Evolutionary conservation across 2,888 invertebrate species (phyloP).

Genomic region (Busseola fusca): DNA sequence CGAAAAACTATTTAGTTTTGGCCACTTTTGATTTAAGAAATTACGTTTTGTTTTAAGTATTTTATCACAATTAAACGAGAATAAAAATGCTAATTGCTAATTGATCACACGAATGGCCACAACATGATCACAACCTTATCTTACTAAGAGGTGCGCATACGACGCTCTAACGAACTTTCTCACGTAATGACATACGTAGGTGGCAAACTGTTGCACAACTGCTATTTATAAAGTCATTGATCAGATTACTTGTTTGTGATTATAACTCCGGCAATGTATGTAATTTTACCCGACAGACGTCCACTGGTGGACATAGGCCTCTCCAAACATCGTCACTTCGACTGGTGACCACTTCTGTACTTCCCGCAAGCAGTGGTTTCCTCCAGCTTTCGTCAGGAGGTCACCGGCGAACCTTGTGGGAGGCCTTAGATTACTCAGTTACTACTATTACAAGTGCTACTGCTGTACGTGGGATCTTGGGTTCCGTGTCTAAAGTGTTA

Average conservation of each 20-base stretch:
- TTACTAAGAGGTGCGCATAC: slow-evolving; percentile 44
- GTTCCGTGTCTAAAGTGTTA: too few species aligned
- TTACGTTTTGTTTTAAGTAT: background rate
- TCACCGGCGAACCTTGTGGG: background rate
- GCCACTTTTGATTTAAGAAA: background rate
- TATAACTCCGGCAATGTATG: background rate
- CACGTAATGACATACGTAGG: slow-evolving; percentile 59
- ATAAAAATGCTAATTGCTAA: slow-evolving; percentile 6
- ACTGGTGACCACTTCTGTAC: background rate
- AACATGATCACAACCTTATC: slow-evolving; percentile 15
- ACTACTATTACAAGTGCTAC: too few species aligned
- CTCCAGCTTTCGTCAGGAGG: background rate
- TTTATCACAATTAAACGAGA: background rate
- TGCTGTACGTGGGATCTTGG: too few species aligned
- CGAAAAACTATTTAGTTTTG: background rate
- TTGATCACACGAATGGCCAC: background rate
- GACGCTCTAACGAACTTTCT: slow-evolving; percentile 54
- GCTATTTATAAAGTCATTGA: slow-evolving; percentile 24
- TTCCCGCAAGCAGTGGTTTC: background rate
- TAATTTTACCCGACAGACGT: background rate
- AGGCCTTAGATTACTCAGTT: background rate
- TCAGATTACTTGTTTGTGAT: slow-evolving; percentile 29
- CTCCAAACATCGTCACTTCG: background rate
- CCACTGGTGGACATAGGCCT: too few species aligned
- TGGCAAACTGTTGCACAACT: slow-evolving; percentile 49